Conservation (phyloP, 2,797 vertebrate genomes). For the Platyrinchus mystaceus region DNA sequence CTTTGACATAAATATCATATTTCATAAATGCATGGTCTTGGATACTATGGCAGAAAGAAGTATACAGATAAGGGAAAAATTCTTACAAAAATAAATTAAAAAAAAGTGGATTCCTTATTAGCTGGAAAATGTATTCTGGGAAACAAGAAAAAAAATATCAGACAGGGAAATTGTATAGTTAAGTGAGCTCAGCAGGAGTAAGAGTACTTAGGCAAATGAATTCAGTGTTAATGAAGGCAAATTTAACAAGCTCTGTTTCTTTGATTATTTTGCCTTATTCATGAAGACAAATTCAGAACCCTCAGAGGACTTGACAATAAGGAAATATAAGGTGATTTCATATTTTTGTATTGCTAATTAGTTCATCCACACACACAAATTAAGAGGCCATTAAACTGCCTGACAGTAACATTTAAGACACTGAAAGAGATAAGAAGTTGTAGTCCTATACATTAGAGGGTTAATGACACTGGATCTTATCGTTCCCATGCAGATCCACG, state of each 20-base stretch:
- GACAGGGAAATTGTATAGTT: neutral
- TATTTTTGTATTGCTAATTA: conserved; percentile 62
- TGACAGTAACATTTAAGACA: neutral
- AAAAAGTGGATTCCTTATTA: neutral
- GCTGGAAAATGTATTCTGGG: neutral
- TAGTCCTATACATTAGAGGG: neutral
- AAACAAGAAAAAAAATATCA: conserved; percentile 27
- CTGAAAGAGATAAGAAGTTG: neutral
- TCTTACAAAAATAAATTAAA: neutral
- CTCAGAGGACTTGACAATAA: conserved; percentile 20
- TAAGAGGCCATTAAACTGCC: conserved; percentile 37
- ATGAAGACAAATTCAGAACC: conserved; percentile 51
- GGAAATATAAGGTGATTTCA: conserved; percentile 52
- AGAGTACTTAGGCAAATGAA: conserved; percentile 64
- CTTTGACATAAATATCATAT: neutral
- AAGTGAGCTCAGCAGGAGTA: conserved; percentile 57
- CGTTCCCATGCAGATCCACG: neutral
- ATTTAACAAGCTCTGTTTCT: conserved; percentile 35
- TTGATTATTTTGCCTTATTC: conserved; percentile 60
- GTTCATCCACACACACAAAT: conserved; percentile 55
- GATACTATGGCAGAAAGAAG: neutral
- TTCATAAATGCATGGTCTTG: neutral
- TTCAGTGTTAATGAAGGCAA: conserved; percentile 60
- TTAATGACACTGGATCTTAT: neutral
- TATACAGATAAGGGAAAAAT: neutral